Percentiles rank a stretch among this genome's conserved stretches.
Conservation (phyloP, 2,888 invertebrate species). For the Tenthredo notha region DNA sequence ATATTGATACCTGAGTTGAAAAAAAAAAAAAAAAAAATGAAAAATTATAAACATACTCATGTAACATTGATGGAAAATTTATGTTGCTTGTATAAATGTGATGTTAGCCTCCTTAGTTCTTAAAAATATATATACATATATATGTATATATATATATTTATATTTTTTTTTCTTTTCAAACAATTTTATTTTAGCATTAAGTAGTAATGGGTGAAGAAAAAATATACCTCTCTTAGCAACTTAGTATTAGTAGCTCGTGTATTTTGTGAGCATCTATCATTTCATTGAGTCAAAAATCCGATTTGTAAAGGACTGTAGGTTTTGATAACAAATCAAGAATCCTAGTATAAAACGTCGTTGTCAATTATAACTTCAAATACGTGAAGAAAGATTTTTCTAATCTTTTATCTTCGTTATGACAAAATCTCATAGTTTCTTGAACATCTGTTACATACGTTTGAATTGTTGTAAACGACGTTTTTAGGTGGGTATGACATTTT, state of each 20-base stretch:
- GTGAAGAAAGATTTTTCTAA: not conserved
- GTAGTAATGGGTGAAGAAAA: not conserved
- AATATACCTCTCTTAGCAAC: constrained; percentile 22
- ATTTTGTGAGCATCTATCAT: constrained; percentile 46
- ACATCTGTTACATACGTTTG: not conserved
- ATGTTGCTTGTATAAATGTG: constrained; percentile 44
- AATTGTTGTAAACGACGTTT: constrained; percentile 45
- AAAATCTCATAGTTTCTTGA: not conserved
- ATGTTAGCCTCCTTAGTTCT: constrained; percentile 18
- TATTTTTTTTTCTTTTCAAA: not conserved
- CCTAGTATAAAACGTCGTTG: constrained; percentile 45
- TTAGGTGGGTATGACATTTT: constrained; percentile 48
- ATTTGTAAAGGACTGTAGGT: constrained; percentile 48
- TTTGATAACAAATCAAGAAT: constrained; percentile 48
- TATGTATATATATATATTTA: no score
- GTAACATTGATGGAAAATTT: constrained; percentile 32
- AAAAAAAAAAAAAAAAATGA: not conserved
- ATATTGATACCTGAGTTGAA: constrained; percentile 3
- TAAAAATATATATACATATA: not conserved
- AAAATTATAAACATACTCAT: not conserved
- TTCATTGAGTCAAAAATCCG: constrained; percentile 47
- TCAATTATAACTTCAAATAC: constrained; percentile 11
- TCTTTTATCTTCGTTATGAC: not conserved
- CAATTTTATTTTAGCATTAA: constrained; percentile 40
- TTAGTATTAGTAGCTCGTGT: constrained; percentile 39